Evolutionary conservation across 1,140 invertebrate species (phyloP).

Genomic region (Cydia pomonella): DNA sequence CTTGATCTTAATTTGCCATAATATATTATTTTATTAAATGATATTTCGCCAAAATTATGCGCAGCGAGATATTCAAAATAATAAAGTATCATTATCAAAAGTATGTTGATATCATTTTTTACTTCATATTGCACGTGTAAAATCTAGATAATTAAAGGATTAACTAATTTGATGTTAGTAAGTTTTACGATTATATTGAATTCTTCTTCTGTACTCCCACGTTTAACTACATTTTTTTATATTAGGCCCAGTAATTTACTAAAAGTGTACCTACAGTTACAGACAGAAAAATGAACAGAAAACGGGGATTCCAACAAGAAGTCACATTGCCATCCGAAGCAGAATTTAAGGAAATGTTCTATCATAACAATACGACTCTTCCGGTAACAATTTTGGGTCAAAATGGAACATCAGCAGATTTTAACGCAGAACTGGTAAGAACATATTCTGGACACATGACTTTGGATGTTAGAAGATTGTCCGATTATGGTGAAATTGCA

Average conservation of each 20-base stretch:
- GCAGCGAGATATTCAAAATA: neutral
- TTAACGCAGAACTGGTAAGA: constrained; percentile 1
- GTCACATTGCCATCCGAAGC: neutral
- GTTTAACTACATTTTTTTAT: constrained; percentile 35
- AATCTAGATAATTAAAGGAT: neutral
- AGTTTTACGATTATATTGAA: neutral
- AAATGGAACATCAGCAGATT: neutral
- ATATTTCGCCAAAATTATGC: neutral
- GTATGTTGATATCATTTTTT: neutral
- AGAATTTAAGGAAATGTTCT: neutral
- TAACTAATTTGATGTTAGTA: neutral
- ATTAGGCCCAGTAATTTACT: neutral
- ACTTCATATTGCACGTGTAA: neutral
- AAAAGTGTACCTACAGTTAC: constrained; percentile 42
- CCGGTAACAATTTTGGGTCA: constrained; percentile 6
- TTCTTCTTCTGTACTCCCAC: constrained; percentile 66
- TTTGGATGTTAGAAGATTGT: neutral
- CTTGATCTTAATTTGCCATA: too few species aligned
- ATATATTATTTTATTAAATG: neutral
- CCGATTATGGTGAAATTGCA: constrained; percentile 5
- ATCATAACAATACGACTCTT: neutral
- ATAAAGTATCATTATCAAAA: too few species aligned
- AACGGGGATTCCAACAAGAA: constrained; percentile 9
- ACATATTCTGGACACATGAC: constrained; percentile 9
- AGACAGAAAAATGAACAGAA: constrained; percentile 53